These are phyloP conservation scores for Gobiocypris rarus DNA, from an alignment of 2,113 vertebrate genomes.

Conservation along the genomic window DNA sequence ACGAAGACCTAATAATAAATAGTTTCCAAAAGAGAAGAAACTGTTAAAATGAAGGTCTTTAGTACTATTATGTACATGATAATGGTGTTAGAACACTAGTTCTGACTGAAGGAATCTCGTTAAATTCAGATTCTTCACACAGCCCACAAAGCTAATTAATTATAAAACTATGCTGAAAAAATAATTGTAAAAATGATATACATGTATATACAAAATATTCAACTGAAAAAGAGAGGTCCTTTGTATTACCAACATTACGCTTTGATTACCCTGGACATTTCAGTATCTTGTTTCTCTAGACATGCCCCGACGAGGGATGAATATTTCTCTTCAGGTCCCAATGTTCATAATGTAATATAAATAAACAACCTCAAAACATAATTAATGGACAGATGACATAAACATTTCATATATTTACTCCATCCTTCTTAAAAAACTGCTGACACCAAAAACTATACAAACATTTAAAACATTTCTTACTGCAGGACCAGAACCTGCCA, in stretches of 20 bases:
- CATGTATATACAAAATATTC: constrained; percentile 42
- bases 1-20: constrained; percentile 80
- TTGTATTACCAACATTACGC: constrained; percentile 29
- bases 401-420: constrained; percentile 31
- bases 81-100: constrained; percentile 61
- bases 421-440: background rate
- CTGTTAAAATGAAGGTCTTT: constrained; percentile 51
- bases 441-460: constrained; percentile 31
- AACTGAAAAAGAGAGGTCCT: constrained; percentile 11
- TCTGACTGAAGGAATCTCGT: constrained; percentile 54
- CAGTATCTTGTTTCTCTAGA: constrained; percentile 6
- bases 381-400: constrained; percentile 36
- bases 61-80: constrained; percentile 63
- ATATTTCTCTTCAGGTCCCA: constrained; percentile 14
- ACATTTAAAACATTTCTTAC: constrained; percentile 15
- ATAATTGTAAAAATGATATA: constrained; percentile 43
- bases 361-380: constrained; percentile 49
- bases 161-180: constrained; percentile 56
- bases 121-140: constrained; percentile 59
- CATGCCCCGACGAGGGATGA: background rate
- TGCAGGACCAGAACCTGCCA: background rate
- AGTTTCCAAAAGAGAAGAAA: constrained; percentile 54
- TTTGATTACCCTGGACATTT: constrained; percentile 4
- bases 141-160: constrained; percentile 59
- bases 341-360: constrained; percentile 1